Evolutionary conservation across 2,797 vertebrate species (phyloP).

Genomic region (Hephaestus fuliginosus): DNA sequence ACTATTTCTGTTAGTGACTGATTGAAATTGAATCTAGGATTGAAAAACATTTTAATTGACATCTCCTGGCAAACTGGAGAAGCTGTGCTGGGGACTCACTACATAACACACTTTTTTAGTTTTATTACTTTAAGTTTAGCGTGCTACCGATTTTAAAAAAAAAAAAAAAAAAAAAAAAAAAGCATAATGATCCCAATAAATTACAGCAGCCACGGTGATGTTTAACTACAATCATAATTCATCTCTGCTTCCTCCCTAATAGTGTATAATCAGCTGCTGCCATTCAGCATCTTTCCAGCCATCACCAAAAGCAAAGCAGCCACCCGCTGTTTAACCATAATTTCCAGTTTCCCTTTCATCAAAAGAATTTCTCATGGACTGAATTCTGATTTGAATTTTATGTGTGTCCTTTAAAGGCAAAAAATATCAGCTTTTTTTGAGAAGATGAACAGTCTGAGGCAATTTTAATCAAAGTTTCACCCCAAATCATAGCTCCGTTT

Average conservation of each 20-base stretch:
- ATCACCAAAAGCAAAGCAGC: conserved; percentile 36
- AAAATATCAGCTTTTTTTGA: not conserved
- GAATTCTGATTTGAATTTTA: conserved; percentile 41
- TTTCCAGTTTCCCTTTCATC: conserved; percentile 44
- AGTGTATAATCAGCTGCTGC: conserved; percentile 56
- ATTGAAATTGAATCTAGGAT: conserved; percentile 21
- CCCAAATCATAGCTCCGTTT: conserved; percentile 38
- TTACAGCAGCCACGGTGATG: conserved; percentile 36
- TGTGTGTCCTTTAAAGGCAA: not conserved
- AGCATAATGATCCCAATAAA: conserved; percentile 55
- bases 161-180: conserved; percentile 22
- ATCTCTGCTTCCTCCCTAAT: conserved; percentile 45
- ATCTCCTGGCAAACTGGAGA: conserved; percentile 37
- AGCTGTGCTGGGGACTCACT: not conserved
- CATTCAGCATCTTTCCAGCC: conserved; percentile 33
- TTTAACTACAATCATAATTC: conserved; percentile 60
- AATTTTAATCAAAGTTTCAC: conserved; percentile 26
- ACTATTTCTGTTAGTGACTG: conserved; percentile 17
- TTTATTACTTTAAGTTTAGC: conserved; percentile 43
- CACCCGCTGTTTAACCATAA: conserved; percentile 40
- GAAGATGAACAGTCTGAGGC: conserved; percentile 6
- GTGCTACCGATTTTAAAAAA: conserved; percentile 37
- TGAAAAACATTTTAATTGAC: conserved; percentile 28
- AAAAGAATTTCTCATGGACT: conserved; percentile 28
- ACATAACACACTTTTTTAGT: conserved; percentile 2